These are phyloP conservation scores for Sebastes oblongus DNA, from an alignment of 2,797 vertebrate genomes.

Conservation along the genomic window DNA sequence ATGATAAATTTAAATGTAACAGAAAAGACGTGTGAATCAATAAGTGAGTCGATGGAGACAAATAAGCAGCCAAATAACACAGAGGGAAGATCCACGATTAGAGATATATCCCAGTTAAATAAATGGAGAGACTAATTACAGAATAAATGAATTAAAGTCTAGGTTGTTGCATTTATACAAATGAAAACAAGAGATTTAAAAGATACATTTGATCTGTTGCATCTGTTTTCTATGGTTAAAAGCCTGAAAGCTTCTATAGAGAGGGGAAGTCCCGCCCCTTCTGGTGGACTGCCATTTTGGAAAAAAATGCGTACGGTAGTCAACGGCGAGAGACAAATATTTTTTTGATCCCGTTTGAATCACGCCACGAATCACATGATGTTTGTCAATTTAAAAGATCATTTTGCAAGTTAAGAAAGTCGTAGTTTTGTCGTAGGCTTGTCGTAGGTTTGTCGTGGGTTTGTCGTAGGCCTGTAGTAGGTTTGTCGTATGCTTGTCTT, in stretches of 20 bases:
- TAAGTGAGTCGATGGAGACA: neutral
- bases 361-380: too few relatives aligned
- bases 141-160: neutral
- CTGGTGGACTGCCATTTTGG: too few relatives aligned
- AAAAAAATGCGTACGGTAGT: too few relatives aligned
- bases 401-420: too few relatives aligned
- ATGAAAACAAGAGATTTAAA: neutral
- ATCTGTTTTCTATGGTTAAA: neutral
- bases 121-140: neutral
- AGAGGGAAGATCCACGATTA: neutral
- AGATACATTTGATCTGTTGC: neutral
- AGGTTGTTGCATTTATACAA: neutral
- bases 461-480: too few relatives aligned
- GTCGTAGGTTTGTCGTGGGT: rapidly evolving
- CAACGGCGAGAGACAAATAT: too few relatives aligned
- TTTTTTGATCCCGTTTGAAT: too few relatives aligned
- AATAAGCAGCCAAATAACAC: neutral
- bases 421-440: too few relatives aligned
- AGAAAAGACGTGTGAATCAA: conserved; percentile 15
- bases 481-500: rapidly evolving
- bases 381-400: too few relatives aligned
- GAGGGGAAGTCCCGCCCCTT: too few relatives aligned
- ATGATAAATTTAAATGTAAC: conserved; percentile 15
- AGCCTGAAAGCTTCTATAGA: neutral
- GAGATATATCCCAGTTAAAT: neutral